A percentile compares a stretch with the other conserved stretches of the same genome.
phyloP scores from a whole-genome alignment of 2,113 vertebrate genomes.

The Neopipo cinnamomea region DNA sequence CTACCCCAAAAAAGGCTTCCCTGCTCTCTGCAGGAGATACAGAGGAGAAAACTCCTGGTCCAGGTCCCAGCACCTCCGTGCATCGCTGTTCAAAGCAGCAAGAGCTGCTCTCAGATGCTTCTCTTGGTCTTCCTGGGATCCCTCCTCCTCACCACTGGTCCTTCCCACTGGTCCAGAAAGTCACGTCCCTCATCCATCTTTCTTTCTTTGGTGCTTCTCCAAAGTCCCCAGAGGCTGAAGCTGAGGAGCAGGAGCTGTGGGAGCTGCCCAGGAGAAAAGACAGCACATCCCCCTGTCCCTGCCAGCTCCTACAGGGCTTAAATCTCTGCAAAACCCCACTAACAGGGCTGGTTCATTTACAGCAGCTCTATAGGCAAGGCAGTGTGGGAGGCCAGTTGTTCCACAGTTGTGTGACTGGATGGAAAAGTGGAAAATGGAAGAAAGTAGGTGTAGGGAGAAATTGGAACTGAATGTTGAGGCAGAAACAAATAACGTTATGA shows the following conservation, averaged over 20 bases:
- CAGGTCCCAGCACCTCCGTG: background rate
- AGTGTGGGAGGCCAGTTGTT: background rate
- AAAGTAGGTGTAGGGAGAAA: background rate
- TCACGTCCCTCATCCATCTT: background rate
- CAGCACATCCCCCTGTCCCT: background rate
- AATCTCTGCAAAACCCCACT: background rate
- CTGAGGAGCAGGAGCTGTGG: background rate
- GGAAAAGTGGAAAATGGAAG: background rate
- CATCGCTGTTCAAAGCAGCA: background rate
- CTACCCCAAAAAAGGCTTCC: background rate
- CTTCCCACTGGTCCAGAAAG: background rate
- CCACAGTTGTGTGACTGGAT: background rate
- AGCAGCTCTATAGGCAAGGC: rapidly evolving
- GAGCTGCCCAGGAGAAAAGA: background rate
- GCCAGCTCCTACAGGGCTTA: background rate
- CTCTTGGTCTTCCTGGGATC: background rate
- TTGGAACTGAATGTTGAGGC: background rate
- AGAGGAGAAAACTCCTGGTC: background rate
- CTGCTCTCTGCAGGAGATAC: background rate
- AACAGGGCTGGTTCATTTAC: background rate
- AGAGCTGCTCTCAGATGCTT: background rate
- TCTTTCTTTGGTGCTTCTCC: background rate
- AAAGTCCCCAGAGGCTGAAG: background rate
- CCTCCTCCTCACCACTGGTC: background rate
- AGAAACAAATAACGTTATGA: background rate